phyloP scores from a whole-genome alignment of 37 sponge, comb jelly and placozoan genomes.

The Oopsacas minuta region DNA sequence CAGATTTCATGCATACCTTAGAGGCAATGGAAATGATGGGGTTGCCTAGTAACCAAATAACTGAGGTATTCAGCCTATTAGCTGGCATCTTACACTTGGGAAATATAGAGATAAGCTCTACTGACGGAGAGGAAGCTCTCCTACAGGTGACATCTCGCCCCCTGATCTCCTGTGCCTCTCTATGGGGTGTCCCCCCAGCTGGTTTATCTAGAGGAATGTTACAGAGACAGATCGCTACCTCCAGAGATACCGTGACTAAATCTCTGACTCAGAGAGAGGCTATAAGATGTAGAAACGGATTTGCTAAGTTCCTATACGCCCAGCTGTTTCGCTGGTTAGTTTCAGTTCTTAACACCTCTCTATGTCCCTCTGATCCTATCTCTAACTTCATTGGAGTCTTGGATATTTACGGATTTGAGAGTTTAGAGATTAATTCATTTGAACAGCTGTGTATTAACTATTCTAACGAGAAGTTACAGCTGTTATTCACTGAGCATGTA shows the following conservation, averaged over 20 bases:
- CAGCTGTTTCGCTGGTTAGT: constrained; percentile 77
- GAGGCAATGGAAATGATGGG: constrained; percentile 56
- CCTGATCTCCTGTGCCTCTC: background rate
- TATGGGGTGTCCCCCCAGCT: background rate
- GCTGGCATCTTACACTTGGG: constrained; percentile 80
- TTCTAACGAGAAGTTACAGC: constrained; percentile 91
- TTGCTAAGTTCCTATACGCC: constrained; percentile 70
- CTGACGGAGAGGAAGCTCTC: constrained; percentile 3
- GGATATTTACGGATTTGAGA: constrained; percentile 94
- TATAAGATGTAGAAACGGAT: constrained; percentile 43
- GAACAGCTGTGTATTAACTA: constrained; percentile 98
- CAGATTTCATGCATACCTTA: constrained; percentile 30
- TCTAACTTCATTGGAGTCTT: constrained; percentile 69
- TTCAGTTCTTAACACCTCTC: constrained; percentile 35
- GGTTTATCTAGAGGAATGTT: background rate
- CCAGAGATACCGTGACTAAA: background rate
- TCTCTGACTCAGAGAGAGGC: constrained; percentile 26
- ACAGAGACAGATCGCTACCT: background rate
- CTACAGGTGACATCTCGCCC: background rate
- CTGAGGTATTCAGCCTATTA: constrained; percentile 41
- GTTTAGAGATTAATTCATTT: constrained; percentile 64
- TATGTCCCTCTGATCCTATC: constrained; percentile 7
- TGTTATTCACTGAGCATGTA: constrained; percentile 87
- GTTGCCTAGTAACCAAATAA: constrained; percentile 32
- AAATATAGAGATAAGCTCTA: constrained; percentile 31